phyloP scores from a whole-genome alignment of 2,113 vertebrate genomes.

The Hyperoodon ampullatus region DNA sequence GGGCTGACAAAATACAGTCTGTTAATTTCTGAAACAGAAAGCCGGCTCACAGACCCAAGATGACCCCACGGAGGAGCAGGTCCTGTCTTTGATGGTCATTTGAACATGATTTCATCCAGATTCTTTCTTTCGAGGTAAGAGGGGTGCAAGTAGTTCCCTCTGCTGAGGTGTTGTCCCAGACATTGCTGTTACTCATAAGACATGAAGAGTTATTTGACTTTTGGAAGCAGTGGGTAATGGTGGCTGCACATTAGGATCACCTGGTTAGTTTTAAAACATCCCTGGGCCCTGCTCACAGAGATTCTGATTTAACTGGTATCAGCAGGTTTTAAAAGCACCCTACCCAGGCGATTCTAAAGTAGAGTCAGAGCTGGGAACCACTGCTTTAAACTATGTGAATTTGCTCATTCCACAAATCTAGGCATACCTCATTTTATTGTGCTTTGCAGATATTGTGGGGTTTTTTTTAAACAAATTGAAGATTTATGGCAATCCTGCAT shows the following conservation, averaged over 20 bases:
- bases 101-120: conserved; percentile 12
- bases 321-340: not conserved
- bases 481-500: too few relatives aligned
- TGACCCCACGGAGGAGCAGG: not conserved
- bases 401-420: not conserved
- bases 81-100: not conserved
- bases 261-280: conserved; percentile 33
- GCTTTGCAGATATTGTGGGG: too few relatives aligned
- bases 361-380: not conserved
- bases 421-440: too few relatives aligned
- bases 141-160: not conserved
- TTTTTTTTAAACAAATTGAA: too few relatives aligned
- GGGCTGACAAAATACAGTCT: conserved; percentile 15
- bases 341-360: not conserved
- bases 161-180: not conserved
- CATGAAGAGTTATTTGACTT: conserved; percentile 24
- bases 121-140: not conserved
- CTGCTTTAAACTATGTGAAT: not conserved
- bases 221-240: conserved; percentile 7
- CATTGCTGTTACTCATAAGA: not conserved
- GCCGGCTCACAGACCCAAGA: not conserved
- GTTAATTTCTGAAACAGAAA: conserved; percentile 26
- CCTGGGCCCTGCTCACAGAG: not conserved
- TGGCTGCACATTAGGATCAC: conserved; percentile 12
- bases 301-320: conserved; percentile 27